Evolutionary conservation across 2,113 vertebrate genomes (phyloP), one percentile per base, ranked within the genome.

Genomic region (Salvelinus fontinalis): DNA sequence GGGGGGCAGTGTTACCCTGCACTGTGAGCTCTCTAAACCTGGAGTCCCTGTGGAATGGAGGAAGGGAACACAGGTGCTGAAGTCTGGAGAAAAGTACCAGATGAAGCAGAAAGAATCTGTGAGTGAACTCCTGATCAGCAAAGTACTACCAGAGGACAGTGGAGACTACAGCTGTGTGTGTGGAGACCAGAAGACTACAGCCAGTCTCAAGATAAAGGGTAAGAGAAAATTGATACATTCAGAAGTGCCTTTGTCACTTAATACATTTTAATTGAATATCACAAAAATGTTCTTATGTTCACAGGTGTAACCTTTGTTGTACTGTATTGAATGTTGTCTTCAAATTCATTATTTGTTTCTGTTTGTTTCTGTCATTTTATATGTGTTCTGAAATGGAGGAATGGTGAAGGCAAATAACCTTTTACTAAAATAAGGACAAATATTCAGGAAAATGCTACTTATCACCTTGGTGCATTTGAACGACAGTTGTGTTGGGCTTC

Each of bases 31-130:
- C 80, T 94, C 93, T 75, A 93, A 87, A 82, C 65, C 87, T 0
- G 87, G 84, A 49, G 84, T 88, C 11, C 75, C 84, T 0, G 93
- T 94, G 8, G 91, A 93, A 81, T 96, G 95, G 95, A 95, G 90
- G 80, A 95, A 93, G 84, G 94, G 90, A 2, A 80, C 89, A 18
- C 67, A 88, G 59, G 85, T 90, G 2, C 83, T 96, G n/a, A 87
- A 80, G 67, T 90, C 92, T 3, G 89, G 93, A 0, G 86, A 83
- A 2, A 95, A 85, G 75, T 92, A 92, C 85, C 84, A 93, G 77
- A 86, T 91, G 11, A 93, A 82, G 78, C 93, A 88, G 80, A 85
- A 57, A 39, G 93, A 88, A 39, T 79, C 75, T 9, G 3, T 68
- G 2, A 88, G 74, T 16, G 92, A 96, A 81, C 92, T 97, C 51